Percentiles rank a stretch among this genome's conserved stretches.
phyloP scores from a whole-genome alignment of 2,888 invertebrate species.

The Yponomeuta evonymella region DNA sequence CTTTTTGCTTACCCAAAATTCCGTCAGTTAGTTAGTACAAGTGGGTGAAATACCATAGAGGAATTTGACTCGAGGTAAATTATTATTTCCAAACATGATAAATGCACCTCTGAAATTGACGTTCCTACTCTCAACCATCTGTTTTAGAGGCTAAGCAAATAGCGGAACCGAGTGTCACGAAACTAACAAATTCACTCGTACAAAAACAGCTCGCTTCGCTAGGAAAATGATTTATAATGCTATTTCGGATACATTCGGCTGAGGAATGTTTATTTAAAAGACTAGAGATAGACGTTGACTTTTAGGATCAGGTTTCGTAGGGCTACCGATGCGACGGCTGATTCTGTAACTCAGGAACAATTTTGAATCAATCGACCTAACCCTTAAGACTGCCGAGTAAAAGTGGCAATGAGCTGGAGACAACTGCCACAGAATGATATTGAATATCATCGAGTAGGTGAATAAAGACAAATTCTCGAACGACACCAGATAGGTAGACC shows the following conservation, averaged over 20 bases:
- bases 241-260: slow-evolving; percentile 62
- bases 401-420: no score
- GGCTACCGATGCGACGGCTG: slow-evolving; percentile 28
- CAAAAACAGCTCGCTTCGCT: slow-evolving; percentile 50
- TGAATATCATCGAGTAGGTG: no score
- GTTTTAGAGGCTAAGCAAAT: slow-evolving; percentile 70
- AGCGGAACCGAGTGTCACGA: slow-evolving; percentile 74
- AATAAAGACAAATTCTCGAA: no score
- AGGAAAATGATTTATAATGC: slow-evolving; percentile 70
- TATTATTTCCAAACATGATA: slow-evolving; percentile 57
- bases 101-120: slow-evolving; percentile 25
- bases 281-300: slow-evolving; percentile 45
- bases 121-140: slow-evolving; percentile 42
- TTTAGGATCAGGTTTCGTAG: slow-evolving; percentile 45
- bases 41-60: slow-evolving; percentile 25
- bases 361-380: neutral
- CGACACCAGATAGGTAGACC: no score
- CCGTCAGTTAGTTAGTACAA: slow-evolving; percentile 33
- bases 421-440: no score
- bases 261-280: slow-evolving; percentile 58
- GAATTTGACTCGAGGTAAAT: slow-evolving; percentile 41
- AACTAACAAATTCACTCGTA: slow-evolving; percentile 61
- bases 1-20: slow-evolving; percentile 25
- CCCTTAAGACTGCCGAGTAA: no score
- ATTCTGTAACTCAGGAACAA: neutral